Percentiles rank a stretch among this genome's conserved stretches.
Evolutionary conservation across 2,797 vertebrate genomes (phyloP).

Genomic region (Enteromius radiatus): DNA sequence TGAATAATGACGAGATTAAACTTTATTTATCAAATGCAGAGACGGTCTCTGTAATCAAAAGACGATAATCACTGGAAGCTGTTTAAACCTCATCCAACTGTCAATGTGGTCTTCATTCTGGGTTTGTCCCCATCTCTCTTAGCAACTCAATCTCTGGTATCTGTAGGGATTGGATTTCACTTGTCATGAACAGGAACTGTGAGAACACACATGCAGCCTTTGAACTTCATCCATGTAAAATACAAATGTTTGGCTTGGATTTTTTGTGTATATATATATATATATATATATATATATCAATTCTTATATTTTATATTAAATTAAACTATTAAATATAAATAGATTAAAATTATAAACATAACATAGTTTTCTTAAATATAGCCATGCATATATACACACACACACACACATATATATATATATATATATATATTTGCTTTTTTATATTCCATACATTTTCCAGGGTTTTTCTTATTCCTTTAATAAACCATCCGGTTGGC

Average conservation of each 20-base stretch:
- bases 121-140: constrained; percentile 24
- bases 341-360: too few species aligned
- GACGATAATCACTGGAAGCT: too few species aligned
- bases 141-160: constrained; percentile 7
- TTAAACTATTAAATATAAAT: too few species aligned
- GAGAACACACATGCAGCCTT: constrained; percentile 13
- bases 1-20: too few species aligned
- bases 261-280: too few species aligned
- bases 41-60: too few species aligned
- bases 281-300: too few species aligned
- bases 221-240: constrained; percentile 21
- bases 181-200: constrained; percentile 22
- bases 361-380: too few species aligned
- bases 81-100: constrained; percentile 10
- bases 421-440: not conserved
- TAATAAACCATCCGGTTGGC: not conserved
- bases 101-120: not conserved
- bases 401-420: too few species aligned
- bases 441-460: not conserved
- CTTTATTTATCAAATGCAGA: too few species aligned
- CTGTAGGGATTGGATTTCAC: not conserved
- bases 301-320: too few species aligned
- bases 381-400: too few species aligned
- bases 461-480: not conserved
- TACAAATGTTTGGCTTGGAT: constrained; percentile 20